A percentile compares a stretch with the other conserved stretches of the same genome.
Evolutionary conservation across 2,113 vertebrate species (phyloP).

Genomic region (Hiodon alosoides): DNA sequence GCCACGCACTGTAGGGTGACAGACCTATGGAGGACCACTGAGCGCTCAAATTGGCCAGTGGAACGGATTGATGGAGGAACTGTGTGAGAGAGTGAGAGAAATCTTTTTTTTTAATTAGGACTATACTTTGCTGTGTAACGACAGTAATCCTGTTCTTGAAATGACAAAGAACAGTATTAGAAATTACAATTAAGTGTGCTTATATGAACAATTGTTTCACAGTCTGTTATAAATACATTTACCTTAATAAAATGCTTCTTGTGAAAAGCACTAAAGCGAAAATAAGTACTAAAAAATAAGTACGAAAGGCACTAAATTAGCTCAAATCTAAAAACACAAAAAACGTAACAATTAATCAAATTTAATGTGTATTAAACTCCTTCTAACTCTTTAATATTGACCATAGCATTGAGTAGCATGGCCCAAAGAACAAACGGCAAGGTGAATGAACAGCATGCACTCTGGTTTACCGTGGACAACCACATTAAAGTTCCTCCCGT

Average conservation of each 20-base stretch:
- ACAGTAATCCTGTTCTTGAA: not conserved
- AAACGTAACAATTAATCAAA: too few relatives aligned
- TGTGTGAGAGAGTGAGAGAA: slow-evolving; percentile 46
- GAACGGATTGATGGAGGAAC: slow-evolving; percentile 85
- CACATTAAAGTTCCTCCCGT: slow-evolving; percentile 77
- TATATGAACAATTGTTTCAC: not conserved
- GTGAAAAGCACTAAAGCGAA: slow-evolving; percentile 12
- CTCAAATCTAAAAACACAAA: not conserved
- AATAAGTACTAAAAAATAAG: too few relatives aligned
- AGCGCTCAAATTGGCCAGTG: slow-evolving; percentile 65
- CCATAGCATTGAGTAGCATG: not conserved
- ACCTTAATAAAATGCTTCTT: slow-evolving; percentile 20
- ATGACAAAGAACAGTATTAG: not conserved
- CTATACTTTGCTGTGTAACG: too few relatives aligned
- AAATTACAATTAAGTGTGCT: not conserved
- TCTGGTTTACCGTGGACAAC: slow-evolving; percentile 76
- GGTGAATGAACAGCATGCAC: not conserved
- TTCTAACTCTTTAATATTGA: too few relatives aligned
- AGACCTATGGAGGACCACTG: slow-evolving; percentile 74
- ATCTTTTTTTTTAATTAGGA: too few relatives aligned
- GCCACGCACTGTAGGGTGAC: slow-evolving; percentile 78
- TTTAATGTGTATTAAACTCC: too few relatives aligned
- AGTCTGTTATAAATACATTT: not conserved
- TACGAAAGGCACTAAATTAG: too few relatives aligned
- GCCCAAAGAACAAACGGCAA: not conserved